Evolutionary conservation across 2,888 invertebrate species (phyloP).

Genomic region (Meloe dianella): DNA sequence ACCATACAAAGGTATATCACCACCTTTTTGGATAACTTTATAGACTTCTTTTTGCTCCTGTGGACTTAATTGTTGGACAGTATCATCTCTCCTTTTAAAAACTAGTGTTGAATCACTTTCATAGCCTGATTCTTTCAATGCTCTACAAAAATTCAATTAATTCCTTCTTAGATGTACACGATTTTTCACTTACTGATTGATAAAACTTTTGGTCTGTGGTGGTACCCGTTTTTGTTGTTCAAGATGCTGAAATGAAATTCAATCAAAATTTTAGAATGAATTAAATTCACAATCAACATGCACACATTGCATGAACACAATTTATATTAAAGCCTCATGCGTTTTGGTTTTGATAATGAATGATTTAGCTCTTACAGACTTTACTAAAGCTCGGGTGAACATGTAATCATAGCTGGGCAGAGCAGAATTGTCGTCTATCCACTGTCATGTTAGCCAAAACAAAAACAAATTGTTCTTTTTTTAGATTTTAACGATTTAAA

Average conservation of each 20-base stretch:
- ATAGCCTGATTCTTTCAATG: constrained; percentile 88
- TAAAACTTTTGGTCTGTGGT: constrained; percentile 75
- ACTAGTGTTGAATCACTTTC: constrained; percentile 90
- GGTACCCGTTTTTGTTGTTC: constrained; percentile 74
- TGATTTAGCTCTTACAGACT: constrained; percentile 67
- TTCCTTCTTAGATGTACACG: not conserved
- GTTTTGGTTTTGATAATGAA: not conserved
- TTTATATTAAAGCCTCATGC: not conserved
- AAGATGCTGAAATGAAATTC: constrained; percentile 65
- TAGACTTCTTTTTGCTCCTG: constrained; percentile 86
- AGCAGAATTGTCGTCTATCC: constrained; percentile 79
- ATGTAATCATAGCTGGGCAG: constrained; percentile 71
- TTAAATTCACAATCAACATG: not conserved
- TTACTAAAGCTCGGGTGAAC: constrained; percentile 72
- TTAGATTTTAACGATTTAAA: constrained; percentile 36
- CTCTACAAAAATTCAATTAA: constrained; percentile 61
- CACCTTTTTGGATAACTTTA: constrained; percentile 88
- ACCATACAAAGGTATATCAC: constrained; percentile 92
- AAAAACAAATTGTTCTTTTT: constrained; percentile 26
- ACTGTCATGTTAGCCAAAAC: constrained; percentile 51
- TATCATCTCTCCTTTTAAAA: constrained; percentile 77
- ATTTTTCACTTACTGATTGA: constrained; percentile 73
- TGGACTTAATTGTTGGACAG: constrained; percentile 73
- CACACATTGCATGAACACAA: not conserved
- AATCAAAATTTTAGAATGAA: constrained; percentile 32